Conservation (phyloP, 2,113 vertebrate genomes). For the Todiramphus chloris region DNA sequence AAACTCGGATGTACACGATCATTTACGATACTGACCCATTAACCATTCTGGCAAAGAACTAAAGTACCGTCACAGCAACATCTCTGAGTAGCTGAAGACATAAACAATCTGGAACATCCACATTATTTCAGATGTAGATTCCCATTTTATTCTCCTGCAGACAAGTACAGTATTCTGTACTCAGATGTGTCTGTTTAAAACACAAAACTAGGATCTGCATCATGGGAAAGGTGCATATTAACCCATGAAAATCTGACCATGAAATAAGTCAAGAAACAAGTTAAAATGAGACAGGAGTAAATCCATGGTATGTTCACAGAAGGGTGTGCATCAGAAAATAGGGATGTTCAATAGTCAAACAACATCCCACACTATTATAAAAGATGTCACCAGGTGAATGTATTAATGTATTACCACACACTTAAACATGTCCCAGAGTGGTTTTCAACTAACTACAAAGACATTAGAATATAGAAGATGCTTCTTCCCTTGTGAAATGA, state of each 20-base stretch:
- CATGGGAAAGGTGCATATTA: background rate
- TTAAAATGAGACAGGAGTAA: background rate
- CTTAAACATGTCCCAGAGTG: background rate
- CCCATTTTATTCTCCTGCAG: background rate
- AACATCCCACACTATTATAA: background rate
- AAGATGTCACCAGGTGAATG: background rate
- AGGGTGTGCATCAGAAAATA: background rate
- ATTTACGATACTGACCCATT: background rate
- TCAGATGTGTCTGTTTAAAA: background rate
- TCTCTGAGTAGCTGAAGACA: background rate
- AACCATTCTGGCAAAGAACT: background rate
- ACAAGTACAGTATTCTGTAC: background rate
- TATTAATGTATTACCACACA: background rate
- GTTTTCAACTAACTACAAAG: background rate
- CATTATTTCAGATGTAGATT: conserved; percentile 2
- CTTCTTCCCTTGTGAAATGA: background rate
- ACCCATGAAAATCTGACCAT: background rate
- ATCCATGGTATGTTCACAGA: background rate
- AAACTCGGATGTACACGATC: background rate
- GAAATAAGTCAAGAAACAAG: background rate
- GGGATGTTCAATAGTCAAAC: background rate
- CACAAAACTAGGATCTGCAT: background rate
- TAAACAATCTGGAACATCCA: background rate
- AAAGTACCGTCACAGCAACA: background rate
- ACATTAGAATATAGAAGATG: background rate